Evolutionary conservation across 2,113 vertebrate genomes (phyloP), one percentile per base, ranked within the genome.

Genomic region (Gadus chalcogrammus): DNA sequence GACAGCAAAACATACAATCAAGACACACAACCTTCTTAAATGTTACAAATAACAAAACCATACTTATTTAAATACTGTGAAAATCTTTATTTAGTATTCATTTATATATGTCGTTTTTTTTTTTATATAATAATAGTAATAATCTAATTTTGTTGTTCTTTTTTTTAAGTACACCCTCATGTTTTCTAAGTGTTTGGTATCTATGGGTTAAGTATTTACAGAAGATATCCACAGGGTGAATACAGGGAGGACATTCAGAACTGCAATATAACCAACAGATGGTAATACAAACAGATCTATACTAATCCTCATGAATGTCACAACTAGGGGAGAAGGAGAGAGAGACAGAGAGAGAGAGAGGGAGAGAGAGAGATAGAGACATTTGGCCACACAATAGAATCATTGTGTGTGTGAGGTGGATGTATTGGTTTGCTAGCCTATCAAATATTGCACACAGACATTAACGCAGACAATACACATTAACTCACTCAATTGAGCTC

Each of bases 1-100:
- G 8, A 9, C 42, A 24, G 24, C 24, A 24, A 24, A 24, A 24
- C 18, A 9, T 9, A 22, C n/a, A 61, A 61, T 20, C 59, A 20
- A 18, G 17, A 59, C 58, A 59, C 17, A 59, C 58, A 15, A 9
- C 17, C 20, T 20, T 20, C 16, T 61, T 61, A n/a, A 20, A 61
- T 13, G 16, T 58, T 58, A 58, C 1, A 58, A 56, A 58, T 5
- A 27, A 55, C 61, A 38, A 8, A 2, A 67, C 68, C 0, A 56
- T 60, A 60, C 60, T 24, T 1, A 20, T 55, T 78, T 81, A 5
- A 27, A 15, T 85, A 89, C 82, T 84, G 85, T 89, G 87, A 90
- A 90, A 89, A 91, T 76, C 83, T 91, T 90, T 90, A 90, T 90
- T 90, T 86, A 88, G 77, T 87, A 76, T 85, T 86, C 42, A 81